Evolutionary conservation across 2,888 invertebrate genomes (phyloP).

Genomic region (Nemapogon koenigi): DNA sequence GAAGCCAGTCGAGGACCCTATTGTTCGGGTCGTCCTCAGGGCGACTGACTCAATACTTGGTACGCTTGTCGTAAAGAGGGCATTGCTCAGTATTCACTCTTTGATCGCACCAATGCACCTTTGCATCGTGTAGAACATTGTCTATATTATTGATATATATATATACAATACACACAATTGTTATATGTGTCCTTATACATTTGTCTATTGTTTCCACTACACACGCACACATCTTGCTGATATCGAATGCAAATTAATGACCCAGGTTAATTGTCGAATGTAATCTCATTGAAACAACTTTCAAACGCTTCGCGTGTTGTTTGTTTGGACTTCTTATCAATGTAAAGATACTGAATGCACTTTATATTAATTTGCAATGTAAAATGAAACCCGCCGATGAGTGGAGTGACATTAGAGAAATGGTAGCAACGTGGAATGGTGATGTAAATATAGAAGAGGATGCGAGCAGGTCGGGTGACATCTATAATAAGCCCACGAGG

Average conservation of each 20-base stretch:
- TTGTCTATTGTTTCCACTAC: slow-evolving; percentile 40
- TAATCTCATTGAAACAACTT: no score
- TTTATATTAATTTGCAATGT: no score
- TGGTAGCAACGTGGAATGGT: not conserved
- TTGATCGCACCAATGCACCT: slow-evolving; percentile 34
- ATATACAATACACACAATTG: slow-evolving; percentile 42
- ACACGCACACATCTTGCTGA: slow-evolving; percentile 14
- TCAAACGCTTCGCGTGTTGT: no score
- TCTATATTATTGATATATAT: slow-evolving; percentile 17
- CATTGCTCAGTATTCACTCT: slow-evolving; percentile 56
- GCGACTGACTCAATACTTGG: slow-evolving; percentile 54
- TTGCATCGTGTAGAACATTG: slow-evolving; percentile 32
- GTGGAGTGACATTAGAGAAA: slow-evolving; percentile 26
- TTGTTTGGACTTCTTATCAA: no score
- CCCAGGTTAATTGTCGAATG: no score
- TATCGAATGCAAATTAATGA: slow-evolving; percentile 51
- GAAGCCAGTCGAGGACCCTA: slow-evolving; percentile 56
- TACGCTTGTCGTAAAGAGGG: slow-evolving; percentile 55
- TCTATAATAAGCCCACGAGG: slow-evolving; percentile 62
- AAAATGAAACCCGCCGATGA: slow-evolving; percentile 25
- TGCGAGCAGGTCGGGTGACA: slow-evolving; percentile 61
- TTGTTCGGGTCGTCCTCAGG: slow-evolving; percentile 52
- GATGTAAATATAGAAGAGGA: slow-evolving; percentile 56
- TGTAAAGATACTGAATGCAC: no score
- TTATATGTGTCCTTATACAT: slow-evolving; percentile 47